Evolutionary conservation across 2,888 invertebrate genomes (phyloP).

Genomic region (Leucania comma): DNA sequence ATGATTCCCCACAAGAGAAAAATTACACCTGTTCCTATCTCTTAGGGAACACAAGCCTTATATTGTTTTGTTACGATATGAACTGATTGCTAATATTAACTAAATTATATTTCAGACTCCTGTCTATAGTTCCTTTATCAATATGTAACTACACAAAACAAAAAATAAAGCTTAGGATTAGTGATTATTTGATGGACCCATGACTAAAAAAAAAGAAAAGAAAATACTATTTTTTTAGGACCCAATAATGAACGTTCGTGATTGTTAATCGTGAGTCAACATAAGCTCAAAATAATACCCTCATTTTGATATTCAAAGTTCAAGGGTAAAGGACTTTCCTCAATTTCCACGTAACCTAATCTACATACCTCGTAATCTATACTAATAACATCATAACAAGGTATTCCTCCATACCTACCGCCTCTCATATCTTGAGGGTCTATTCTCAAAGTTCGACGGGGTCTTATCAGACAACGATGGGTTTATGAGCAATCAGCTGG

Average conservation of each 20-base stretch:
- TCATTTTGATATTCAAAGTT: not conserved
- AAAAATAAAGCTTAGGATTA: not conserved
- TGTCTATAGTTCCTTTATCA: no score
- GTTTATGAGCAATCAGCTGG: constrained; percentile 82
- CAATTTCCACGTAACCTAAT: constrained; percentile 35
- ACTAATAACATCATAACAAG: constrained; percentile 58
- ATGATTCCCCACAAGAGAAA: no score
- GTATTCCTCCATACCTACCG: constrained; percentile 43
- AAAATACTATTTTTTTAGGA: no score
- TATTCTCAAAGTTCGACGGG: constrained; percentile 65
- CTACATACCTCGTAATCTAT: constrained; percentile 52
- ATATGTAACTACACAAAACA: not conserved
- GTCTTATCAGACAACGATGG: constrained; percentile 71
- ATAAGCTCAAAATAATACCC: not conserved
- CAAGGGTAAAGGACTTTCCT: constrained; percentile 8
- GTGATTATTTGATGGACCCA: no score
- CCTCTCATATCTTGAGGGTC: constrained; percentile 58
- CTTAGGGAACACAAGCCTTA: no score
- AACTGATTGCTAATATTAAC: not conserved
- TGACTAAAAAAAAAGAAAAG: no score
- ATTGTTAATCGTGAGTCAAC: not conserved
- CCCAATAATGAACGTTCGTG: not conserved
- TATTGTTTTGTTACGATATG: not conserved
- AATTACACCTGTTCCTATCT: no score
- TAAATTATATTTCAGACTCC: no score